phyloP scores from a whole-genome alignment of 1,140 invertebrate species.

The Glossosoma conforme region DNA sequence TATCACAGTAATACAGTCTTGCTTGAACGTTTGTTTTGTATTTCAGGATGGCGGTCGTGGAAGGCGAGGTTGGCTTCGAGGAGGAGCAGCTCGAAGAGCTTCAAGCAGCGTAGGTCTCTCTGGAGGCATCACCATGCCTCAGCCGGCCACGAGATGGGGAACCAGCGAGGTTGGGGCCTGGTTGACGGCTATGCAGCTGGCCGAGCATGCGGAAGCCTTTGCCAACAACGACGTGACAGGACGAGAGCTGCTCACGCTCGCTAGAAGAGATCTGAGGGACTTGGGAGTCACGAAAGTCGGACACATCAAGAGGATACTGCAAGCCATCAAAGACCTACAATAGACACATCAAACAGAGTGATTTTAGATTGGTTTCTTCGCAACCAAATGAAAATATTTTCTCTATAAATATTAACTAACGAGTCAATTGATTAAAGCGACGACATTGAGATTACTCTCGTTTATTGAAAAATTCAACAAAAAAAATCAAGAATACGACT shows the following conservation, averaged over 20 bases:
- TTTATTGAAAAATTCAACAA: too few relatives aligned
- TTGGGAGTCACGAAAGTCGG: conserved; percentile 90
- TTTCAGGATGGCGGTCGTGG: conserved; percentile 14
- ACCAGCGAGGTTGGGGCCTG: conserved; percentile 73
- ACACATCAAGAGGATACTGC: conserved; percentile 89
- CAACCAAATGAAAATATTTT: neutral
- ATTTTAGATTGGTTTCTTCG: conserved; percentile 28
- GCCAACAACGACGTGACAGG: conserved; percentile 87
- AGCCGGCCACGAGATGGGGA: conserved; percentile 54
- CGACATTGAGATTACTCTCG: too few relatives aligned
- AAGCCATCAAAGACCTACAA: conserved; percentile 82
- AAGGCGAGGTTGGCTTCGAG: conserved; percentile 22
- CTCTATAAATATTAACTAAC: neutral
- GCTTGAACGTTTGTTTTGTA: too few relatives aligned
- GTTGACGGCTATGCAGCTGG: conserved; percentile 82
- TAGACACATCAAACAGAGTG: conserved; percentile 65
- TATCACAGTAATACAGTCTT: neutral
- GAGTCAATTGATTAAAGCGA: neutral
- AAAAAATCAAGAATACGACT: too few relatives aligned
- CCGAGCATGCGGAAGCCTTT: conserved; percentile 83
- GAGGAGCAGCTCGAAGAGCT: conserved; percentile 10
- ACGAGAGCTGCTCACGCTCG: conserved; percentile 79
- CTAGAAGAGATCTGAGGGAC: conserved; percentile 81
- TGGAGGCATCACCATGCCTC: conserved; percentile 25
- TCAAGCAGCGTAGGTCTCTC: conserved; percentile 1